A percentile compares a stretch with the other conserved stretches of the same genome.
phyloP scores from a whole-genome alignment of 2,888 invertebrate genomes.

The Ptychoptera albimana region DNA sequence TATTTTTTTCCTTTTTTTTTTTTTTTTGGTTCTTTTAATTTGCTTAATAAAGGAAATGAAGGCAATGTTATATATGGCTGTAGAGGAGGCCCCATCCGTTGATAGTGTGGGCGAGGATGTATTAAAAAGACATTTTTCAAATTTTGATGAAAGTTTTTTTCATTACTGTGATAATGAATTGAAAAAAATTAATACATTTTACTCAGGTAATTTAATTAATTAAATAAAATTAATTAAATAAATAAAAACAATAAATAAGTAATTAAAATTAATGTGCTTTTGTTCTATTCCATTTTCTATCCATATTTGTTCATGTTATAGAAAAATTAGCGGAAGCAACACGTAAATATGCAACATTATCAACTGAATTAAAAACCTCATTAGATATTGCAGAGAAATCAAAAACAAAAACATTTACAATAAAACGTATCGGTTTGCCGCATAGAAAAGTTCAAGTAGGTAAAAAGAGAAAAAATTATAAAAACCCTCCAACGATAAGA shows the following conservation, averaged over 20 bases:
- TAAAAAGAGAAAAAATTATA: too few relatives aligned
- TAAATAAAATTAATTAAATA: slow-evolving; percentile 18
- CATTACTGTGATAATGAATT: slow-evolving; percentile 89
- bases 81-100: slow-evolving; percentile 79
- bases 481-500: slow-evolving; percentile 1
- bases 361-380: slow-evolving; percentile 63
- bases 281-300: slow-evolving; percentile 32
- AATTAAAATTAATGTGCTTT: too few relatives aligned
- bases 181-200: slow-evolving; percentile 94
- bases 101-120: slow-evolving; percentile 83
- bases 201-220: slow-evolving; percentile 36
- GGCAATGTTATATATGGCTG: slow-evolving; percentile 79
- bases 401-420: slow-evolving; percentile 29
- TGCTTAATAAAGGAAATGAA: slow-evolving; percentile 99
- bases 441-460: slow-evolving; percentile 56
- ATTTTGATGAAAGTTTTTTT: slow-evolving; percentile 92
- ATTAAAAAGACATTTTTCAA: slow-evolving; percentile 73
- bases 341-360: slow-evolving; percentile 78
- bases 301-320: too few relatives aligned
- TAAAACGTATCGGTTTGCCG: slow-evolving; percentile 40
- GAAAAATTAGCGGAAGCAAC: slow-evolving; percentile 97
- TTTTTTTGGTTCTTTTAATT: slow-evolving; percentile 11
- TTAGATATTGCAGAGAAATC: slow-evolving; percentile 35
- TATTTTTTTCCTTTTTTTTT: neutral
- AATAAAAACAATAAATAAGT: slow-evolving; percentile 4